A percentile compares a stretch with the other conserved stretches of the same genome.
Evolutionary conservation across 2,888 invertebrate genomes (phyloP).

Genomic region (Calliphora vomitoria): DNA sequence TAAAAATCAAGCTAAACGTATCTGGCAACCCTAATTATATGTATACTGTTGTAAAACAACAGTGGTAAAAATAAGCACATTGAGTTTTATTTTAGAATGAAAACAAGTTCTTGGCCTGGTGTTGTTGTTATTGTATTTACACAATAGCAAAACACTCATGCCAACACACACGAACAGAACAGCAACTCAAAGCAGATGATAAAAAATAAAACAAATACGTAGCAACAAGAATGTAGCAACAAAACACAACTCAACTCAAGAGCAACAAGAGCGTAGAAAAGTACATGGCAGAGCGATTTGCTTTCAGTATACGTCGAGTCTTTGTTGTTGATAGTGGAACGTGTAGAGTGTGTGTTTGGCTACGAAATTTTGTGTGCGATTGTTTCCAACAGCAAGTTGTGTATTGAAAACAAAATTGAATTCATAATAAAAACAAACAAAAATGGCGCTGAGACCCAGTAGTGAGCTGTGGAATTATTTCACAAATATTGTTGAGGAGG

Average conservation of each 20-base stretch:
- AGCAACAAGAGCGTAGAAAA: slow-evolving; percentile 36
- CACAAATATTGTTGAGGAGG: slow-evolving; percentile 42
- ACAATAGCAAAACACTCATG: slow-evolving; percentile 33
- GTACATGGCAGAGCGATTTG: neutral
- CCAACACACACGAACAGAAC: neutral
- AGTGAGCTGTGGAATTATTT: slow-evolving; percentile 63
- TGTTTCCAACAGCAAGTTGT: neutral
- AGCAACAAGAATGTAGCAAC: neutral
- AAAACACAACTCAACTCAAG: slow-evolving; percentile 20
- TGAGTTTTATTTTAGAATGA: neutral
- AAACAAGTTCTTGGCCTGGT: neutral
- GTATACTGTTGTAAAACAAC: neutral
- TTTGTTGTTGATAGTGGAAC: slow-evolving; percentile 18
- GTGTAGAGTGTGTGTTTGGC: neutral
- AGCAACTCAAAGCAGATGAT: slow-evolving; percentile 5
- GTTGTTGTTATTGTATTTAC: neutral
- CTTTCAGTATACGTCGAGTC: slow-evolving; percentile 30
- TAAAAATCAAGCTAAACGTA: too few relatives aligned
- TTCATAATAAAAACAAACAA: neutral
- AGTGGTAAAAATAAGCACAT: neutral
- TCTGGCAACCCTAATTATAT: too few relatives aligned
- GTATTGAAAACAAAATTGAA: neutral
- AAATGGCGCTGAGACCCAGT: slow-evolving; percentile 41
- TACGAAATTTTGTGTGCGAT: neutral
- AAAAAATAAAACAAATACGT: neutral